Evolutionary conservation across 2,113 vertebrate genomes (phyloP), one percentile per base, ranked within the genome.

Genomic region (Seriola dumerili): DNA sequence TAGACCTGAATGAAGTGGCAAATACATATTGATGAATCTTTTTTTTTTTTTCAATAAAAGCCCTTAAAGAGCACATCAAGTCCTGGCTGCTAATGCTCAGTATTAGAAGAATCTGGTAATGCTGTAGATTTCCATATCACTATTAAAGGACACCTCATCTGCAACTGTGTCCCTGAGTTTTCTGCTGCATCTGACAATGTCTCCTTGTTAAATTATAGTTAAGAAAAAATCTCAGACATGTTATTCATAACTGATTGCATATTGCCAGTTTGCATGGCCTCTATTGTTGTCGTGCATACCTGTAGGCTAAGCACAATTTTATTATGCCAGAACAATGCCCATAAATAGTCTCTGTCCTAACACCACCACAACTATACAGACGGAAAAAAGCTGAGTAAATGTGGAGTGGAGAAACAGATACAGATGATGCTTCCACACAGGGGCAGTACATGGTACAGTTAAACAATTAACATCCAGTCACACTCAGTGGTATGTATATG

Each of bases 301-400:
- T 66, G 23, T 50, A 16, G 16, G 36, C 23, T 34, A 34, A 72
- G 71, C 67, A 12, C 4, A 16, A 2, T 72, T 74, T 66, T 63
- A 66, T 55, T 58, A 66, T 74, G 4, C 34, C 46, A 4, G 16
- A 74, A 34, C 1, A 8, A 58, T 19, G 42, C 16, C 23, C 38
- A 36, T 36, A 55, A 81, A 78, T 66, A 64, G 38, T 65, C 12
- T n/a, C 34, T 44, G 54, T 76, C 44, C 62, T 62, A 23, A 42
- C 7, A 9, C 48, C 52, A 50, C 50, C 5, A 85, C 44, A 86
- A 77, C 80, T 75, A 48, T 64, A 76, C 40, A 42, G 40, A 42
- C 8, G 9, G 34, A 9, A 8, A 42, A 42, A 42, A 42, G 40
- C 10, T 42, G 40, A 42, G 8, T 42, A 10, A 42, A 9, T 42